Evolutionary conservation across 2,113 vertebrate species (phyloP).

Genomic region (Odobenus rosmarus): DNA sequence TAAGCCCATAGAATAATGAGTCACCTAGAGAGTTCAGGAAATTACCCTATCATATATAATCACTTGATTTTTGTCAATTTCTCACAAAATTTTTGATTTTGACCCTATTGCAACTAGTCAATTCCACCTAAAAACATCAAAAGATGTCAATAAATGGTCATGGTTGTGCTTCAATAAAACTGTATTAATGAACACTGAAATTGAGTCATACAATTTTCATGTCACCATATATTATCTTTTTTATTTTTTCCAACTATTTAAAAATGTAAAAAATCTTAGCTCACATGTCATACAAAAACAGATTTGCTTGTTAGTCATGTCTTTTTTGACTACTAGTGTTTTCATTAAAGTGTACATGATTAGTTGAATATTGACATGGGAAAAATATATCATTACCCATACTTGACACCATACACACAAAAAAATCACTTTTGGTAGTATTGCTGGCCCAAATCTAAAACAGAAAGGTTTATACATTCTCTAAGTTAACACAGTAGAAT

Average conservation of each 20-base stretch:
- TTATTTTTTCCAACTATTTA: not conserved
- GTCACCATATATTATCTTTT: not conserved
- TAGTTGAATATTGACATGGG: not conserved
- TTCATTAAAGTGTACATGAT: not conserved
- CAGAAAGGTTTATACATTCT: not conserved
- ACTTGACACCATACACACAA: not conserved
- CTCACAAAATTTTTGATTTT: too few relatives aligned
- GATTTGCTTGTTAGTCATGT: not conserved
- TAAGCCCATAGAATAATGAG: not conserved
- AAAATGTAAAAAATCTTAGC: not conserved
- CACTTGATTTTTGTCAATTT: not conserved
- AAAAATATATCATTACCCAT: not conserved
- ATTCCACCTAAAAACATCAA: not conserved
- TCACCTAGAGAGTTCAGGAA: not conserved
- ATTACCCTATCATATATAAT: not conserved
- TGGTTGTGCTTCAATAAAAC: not conserved
- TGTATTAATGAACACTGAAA: not conserved
- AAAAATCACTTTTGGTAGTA: not conserved
- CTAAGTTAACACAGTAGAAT: not conserved
- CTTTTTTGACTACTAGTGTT: not conserved
- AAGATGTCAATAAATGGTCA: not conserved
- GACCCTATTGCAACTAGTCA: not conserved
- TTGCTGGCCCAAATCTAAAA: not conserved
- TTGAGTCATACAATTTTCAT: not conserved
- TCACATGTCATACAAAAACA: not conserved